phyloP scores from a whole-genome alignment of 1,140 invertebrate genomes.

The Heliconius himera region DNA sequence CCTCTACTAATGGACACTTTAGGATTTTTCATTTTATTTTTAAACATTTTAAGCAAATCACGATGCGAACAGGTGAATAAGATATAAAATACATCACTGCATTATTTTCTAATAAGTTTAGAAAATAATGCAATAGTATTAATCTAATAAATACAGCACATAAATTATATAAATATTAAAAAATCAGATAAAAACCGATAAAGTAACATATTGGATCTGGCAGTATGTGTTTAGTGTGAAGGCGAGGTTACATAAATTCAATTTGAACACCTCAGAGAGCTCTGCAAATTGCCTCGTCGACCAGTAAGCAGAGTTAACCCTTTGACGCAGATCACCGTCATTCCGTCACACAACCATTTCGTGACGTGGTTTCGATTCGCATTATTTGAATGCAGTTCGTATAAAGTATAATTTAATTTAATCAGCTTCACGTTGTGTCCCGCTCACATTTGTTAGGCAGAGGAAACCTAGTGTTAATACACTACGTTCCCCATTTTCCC shows the following conservation, averaged over 20 bases:
- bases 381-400: slow-evolving; percentile 41
- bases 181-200: neutral
- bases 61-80: too few species aligned
- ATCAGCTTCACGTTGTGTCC: too few species aligned
- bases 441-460: too few species aligned
- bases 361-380: slow-evolving; percentile 46
- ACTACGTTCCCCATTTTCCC: too few species aligned
- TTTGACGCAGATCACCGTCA: slow-evolving; percentile 61
- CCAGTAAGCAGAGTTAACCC: slow-evolving; percentile 58
- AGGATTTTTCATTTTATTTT: too few species aligned
- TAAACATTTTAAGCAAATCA: too few species aligned
- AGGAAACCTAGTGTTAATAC: too few species aligned
- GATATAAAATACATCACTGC: too few species aligned
- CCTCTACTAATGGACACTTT: too few species aligned
- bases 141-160: neutral
- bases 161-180: neutral
- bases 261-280: slow-evolving; percentile 64
- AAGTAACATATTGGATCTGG: neutral
- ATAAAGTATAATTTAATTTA: slow-evolving; percentile 14
- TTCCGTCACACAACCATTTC: slow-evolving; percentile 53
- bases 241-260: slow-evolving; percentile 71
- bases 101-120: too few species aligned
- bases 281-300: slow-evolving; percentile 65
- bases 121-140: neutral
- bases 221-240: slow-evolving; percentile 50